phyloP scores from a whole-genome alignment of 2,113 vertebrate genomes.

The Tinamus guttatus region DNA sequence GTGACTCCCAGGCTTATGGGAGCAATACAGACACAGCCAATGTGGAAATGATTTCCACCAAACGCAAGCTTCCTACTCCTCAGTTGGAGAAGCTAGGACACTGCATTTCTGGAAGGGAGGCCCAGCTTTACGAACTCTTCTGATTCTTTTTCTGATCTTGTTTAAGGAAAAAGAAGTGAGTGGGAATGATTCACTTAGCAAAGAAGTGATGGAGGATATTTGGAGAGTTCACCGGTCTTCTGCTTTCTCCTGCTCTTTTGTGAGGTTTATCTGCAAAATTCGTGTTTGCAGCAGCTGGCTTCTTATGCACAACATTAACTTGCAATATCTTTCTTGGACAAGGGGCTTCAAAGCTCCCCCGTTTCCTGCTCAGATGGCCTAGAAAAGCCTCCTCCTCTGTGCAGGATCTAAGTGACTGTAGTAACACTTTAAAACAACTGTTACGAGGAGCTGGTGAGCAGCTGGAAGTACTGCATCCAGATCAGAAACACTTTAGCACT shows the following conservation, averaged over 20 bases:
- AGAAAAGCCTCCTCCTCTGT: not conserved
- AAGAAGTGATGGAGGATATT: not conserved
- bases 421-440: not conserved
- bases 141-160: not conserved
- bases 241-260: not conserved
- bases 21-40: not conserved
- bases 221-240: not conserved
- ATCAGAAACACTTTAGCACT: not conserved
- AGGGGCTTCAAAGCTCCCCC: not conserved
- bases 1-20: not conserved
- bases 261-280: not conserved
- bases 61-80: not conserved
- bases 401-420: not conserved
- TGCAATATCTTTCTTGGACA: not conserved
- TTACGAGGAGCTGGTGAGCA: not conserved
- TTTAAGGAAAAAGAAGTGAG: not conserved
- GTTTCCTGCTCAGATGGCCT: not conserved
- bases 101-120: not conserved
- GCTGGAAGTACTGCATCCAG: not conserved
- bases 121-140: not conserved
- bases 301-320: constrained; percentile 1
- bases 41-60: not conserved
- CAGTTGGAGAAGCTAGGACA: not conserved
- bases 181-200: not conserved
- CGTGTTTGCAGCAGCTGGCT: not conserved